These are phyloP conservation scores for Helostoma temminkii DNA, from an alignment of 2,797 vertebrate genomes.

Conservation along the genomic window DNA sequence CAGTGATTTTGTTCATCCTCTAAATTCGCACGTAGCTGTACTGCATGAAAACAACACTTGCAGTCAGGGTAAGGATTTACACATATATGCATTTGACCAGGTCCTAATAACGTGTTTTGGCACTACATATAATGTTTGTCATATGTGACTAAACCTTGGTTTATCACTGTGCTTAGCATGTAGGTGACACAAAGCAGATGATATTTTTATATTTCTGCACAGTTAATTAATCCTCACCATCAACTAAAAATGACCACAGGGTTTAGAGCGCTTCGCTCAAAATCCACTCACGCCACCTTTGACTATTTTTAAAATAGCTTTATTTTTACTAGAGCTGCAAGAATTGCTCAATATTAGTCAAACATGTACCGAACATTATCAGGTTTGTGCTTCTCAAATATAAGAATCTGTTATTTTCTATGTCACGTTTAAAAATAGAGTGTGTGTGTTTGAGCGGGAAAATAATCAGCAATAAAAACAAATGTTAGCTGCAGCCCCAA, in stretches of 20 bases:
- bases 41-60: neutral
- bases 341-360: neutral
- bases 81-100: neutral
- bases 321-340: neutral
- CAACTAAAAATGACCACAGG: neutral
- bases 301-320: conserved; percentile 17
- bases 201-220: neutral
- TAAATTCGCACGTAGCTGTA: neutral
- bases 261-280: neutral
- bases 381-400: neutral
- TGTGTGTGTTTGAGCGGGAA: neutral
- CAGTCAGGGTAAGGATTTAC: conserved; percentile 31
- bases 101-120: neutral
- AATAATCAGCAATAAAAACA: neutral
- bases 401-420: neutral
- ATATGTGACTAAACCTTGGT: conserved; percentile 9
- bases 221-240: neutral
- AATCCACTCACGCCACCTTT: neutral
- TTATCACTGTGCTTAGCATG: conserved; percentile 1
- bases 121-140: conserved; percentile 24
- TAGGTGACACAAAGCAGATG: neutral
- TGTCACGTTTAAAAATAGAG: neutral
- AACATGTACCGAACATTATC: neutral
- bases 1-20: neutral
- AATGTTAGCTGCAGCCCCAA: neutral